Conservation (phyloP, 53 echinoderm and acorn worm genomes). For the Paracentrotus lividus region DNA sequence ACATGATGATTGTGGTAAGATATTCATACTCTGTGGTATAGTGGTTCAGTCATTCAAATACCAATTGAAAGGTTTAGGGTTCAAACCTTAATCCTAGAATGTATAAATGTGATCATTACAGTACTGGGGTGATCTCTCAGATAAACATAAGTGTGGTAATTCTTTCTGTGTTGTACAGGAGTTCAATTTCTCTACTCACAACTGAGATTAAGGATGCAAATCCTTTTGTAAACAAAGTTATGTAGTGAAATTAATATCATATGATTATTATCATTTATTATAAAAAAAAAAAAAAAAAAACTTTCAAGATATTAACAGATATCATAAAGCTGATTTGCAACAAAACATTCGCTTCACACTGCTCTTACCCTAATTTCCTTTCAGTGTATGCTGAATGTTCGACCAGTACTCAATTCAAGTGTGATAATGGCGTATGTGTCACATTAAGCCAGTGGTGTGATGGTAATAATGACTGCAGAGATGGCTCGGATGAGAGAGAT, state of each 20-base stretch:
- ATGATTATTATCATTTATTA: too few relatives aligned
- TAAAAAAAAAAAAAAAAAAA: too few relatives aligned
- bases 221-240: background rate
- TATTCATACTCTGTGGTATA: background rate
- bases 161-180: background rate
- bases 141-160: too few relatives aligned
- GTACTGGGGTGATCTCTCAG: too few relatives aligned
- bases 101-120: too few relatives aligned
- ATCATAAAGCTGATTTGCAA: too few relatives aligned
- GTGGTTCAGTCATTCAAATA: background rate
- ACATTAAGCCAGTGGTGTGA: conserved; percentile 64
- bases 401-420: conserved; percentile 10
- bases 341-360: too few relatives aligned
- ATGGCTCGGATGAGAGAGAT: conserved; percentile 83
- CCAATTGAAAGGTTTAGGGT: background rate
- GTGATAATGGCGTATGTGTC: conserved; percentile 63
- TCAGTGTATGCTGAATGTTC: conserved; percentile 66
- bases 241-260: too few relatives aligned
- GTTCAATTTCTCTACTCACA: background rate
- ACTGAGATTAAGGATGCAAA: background rate
- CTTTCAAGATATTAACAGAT: too few relatives aligned
- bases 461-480: conserved; percentile 77
- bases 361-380: too few relatives aligned
- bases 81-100: too few relatives aligned
- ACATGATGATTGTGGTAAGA: conserved; percentile 36